phyloP scores from a whole-genome alignment of 2,113 vertebrate species.

The Mystacornis crossleyi region DNA sequence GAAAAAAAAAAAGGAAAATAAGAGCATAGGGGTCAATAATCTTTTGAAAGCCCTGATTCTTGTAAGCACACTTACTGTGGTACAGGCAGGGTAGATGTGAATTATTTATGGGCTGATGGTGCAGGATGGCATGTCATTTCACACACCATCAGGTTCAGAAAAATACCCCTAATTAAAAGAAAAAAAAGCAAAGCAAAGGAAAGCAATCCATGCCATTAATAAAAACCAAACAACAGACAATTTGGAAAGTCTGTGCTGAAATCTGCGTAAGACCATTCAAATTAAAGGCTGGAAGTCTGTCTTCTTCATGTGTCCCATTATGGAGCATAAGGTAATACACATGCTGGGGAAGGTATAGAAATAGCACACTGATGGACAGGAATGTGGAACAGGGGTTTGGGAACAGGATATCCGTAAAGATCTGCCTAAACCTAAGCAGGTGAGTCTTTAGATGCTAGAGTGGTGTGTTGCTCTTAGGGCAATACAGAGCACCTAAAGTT shows the following conservation, averaged over 20 bases:
- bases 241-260: neutral
- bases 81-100: neutral
- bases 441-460: neutral
- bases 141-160: constrained; percentile 7
- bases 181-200: neutral
- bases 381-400: neutral
- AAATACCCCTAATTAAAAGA: neutral
- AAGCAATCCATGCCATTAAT: neutral
- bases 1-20: neutral
- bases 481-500: neutral
- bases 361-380: neutral
- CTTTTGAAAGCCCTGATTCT: neutral
- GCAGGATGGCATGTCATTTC: neutral
- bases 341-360: neutral
- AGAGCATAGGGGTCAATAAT: neutral
- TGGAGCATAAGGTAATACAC: neutral
- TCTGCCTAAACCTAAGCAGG: neutral
- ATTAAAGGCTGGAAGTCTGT: neutral
- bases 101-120: constrained; percentile 24
- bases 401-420: neutral
- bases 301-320: neutral
- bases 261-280: neutral
- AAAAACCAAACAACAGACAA: neutral
- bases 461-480: neutral
- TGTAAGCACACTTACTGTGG: neutral